Conservation (phyloP, 1,140 invertebrate species). For the Brachionus paranguensis region DNA sequence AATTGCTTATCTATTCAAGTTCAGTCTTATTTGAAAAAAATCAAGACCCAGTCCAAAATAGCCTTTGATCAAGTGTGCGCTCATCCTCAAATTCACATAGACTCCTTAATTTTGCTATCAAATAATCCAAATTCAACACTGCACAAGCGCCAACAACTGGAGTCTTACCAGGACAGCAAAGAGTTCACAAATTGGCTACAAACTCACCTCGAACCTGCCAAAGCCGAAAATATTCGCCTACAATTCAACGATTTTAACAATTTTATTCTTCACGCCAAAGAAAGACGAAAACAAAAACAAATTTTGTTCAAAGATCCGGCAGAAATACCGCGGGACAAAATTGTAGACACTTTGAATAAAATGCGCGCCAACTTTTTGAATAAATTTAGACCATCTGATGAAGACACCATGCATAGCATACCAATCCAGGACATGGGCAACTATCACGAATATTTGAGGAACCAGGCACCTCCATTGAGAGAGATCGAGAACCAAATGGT, state of each 20-base stretch:
- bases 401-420: conserved; percentile 83
- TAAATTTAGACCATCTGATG: conserved; percentile 57
- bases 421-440: conserved; percentile 97
- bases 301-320: conserved; percentile 12
- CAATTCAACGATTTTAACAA: conserved; percentile 40
- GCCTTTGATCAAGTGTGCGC: conserved; percentile 38
- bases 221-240: conserved; percentile 13
- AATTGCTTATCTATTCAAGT: conserved; percentile 51
- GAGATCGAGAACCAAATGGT: conserved; percentile 91
- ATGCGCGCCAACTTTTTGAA: conserved; percentile 92
- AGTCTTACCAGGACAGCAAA: conserved; percentile 27
- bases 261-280: background rate
- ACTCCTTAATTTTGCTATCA: background rate
- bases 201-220: background rate
- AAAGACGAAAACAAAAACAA: background rate
- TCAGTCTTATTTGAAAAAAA: conserved; percentile 40
- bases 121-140: conserved; percentile 18
- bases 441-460: conserved; percentile 94
- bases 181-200: conserved; percentile 38
- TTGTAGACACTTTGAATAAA: conserved; percentile 82
- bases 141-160: conserved; percentile 17
- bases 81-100: background rate
- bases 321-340: conserved; percentile 61
- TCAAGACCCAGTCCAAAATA: conserved; percentile 17
- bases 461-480: conserved; percentile 77